Percentiles rank a stretch among this genome's conserved stretches.
Conservation (phyloP, 2,797 vertebrate species). For the Smutsia gigantea region DNA sequence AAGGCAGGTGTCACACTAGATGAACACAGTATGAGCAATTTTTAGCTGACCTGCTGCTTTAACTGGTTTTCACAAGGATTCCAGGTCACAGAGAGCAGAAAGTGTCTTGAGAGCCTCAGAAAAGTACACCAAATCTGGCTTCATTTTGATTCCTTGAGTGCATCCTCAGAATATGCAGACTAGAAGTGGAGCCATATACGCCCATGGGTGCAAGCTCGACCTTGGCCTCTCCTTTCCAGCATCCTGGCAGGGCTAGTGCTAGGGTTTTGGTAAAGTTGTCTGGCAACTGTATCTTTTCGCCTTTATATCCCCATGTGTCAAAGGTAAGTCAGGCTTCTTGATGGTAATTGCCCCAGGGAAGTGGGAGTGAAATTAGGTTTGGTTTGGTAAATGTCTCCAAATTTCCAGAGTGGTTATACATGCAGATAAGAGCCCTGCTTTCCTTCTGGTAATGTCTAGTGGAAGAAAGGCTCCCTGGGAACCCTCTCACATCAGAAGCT, state of each 20-base stretch:
- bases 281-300: background rate
- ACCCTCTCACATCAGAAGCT: background rate
- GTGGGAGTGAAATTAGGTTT: background rate
- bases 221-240: background rate
- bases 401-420: background rate
- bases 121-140: background rate
- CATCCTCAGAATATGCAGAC: background rate
- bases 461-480: background rate
- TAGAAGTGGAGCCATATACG: background rate
- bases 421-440: background rate
- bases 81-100: background rate
- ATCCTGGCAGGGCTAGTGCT: background rate
- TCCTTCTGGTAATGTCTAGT: background rate
- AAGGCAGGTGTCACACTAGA: background rate
- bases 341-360: background rate
- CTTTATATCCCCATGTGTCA: background rate
- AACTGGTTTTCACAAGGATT: background rate
- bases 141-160: background rate
- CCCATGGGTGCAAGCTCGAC: background rate
- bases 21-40: background rate
- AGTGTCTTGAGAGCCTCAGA: background rate
- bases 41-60: background rate
- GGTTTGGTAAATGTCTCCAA: background rate
- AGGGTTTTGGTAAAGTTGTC: background rate
- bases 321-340: background rate